Percentiles rank a stretch among this genome's conserved stretches.
phyloP scores from a whole-genome alignment of 2,113 vertebrate genomes.

The Callaeas wilsoni region DNA sequence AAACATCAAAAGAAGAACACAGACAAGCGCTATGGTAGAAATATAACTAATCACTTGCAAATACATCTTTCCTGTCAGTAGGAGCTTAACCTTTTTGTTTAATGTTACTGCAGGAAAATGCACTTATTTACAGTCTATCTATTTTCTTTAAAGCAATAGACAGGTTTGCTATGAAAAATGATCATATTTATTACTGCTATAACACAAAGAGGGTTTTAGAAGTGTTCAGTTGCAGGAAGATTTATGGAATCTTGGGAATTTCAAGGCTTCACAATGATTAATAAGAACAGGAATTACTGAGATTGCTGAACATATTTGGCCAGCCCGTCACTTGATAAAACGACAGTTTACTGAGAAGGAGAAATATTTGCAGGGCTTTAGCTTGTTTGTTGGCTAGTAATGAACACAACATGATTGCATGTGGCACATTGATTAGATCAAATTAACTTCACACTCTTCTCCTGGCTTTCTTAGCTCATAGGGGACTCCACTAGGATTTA shows the following conservation, averaged over 20 bases:
- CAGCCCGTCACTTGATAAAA: neutral
- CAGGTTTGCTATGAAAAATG: slow-evolving; percentile 46
- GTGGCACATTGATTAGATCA: slow-evolving; percentile 75
- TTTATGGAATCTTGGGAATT: slow-evolving; percentile 6
- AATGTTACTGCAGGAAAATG: slow-evolving; percentile 70
- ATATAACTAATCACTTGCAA: slow-evolving; percentile 84
- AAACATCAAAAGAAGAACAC: slow-evolving; percentile 81
- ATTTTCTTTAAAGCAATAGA: slow-evolving; percentile 59
- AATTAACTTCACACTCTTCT: slow-evolving; percentile 71
- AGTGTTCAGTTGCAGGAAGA: neutral
- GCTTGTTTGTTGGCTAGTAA: slow-evolving; percentile 62
- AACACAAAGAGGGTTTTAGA: slow-evolving; percentile 32
- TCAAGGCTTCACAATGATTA: slow-evolving; percentile 24
- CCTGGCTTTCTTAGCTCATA: slow-evolving; percentile 64
- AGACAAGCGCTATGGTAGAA: slow-evolving; percentile 74
- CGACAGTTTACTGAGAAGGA: neutral
- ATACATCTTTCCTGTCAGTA: slow-evolving; percentile 80
- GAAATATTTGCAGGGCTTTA: neutral
- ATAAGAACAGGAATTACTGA: neutral
- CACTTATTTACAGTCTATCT: slow-evolving; percentile 64
- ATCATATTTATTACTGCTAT: slow-evolving; percentile 47
- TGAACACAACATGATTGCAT: slow-evolving; percentile 57
- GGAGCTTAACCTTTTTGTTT: slow-evolving; percentile 82
- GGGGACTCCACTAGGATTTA: slow-evolving; percentile 75
- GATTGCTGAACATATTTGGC: neutral